Conservation (phyloP, 2,113 vertebrate species). For the Eudyptes chrysolophus region DNA sequence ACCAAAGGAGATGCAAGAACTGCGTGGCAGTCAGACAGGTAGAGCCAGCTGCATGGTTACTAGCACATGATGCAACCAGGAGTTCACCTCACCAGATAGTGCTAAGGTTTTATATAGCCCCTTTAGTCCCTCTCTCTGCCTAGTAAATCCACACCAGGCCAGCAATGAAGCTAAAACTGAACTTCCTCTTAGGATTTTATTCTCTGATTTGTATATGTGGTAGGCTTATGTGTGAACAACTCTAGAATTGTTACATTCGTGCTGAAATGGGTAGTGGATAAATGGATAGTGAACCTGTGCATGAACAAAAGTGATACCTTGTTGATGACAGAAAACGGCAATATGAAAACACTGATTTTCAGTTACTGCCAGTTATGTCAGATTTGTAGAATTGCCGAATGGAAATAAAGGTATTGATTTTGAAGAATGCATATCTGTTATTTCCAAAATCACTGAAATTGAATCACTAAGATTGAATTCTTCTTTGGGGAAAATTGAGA, state of each 20-base stretch:
- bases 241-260: not conserved
- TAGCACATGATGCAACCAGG: not conserved
- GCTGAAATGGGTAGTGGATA: not conserved
- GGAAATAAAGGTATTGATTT: not conserved
- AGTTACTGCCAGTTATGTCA: not conserved
- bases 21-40: not conserved
- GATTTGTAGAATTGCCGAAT: not conserved
- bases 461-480: not conserved
- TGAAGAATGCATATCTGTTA: not conserved
- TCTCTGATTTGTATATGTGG: not conserved
- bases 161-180: not conserved
- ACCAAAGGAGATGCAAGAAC: not conserved
- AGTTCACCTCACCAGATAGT: not conserved
- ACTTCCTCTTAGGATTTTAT: not conserved
- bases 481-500: not conserved
- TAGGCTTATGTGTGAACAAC: not conserved
- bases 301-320: not conserved
- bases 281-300: not conserved
- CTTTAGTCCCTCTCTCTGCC: not conserved
- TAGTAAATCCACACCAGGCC: not conserved
- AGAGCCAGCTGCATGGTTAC: not conserved
- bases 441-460: not conserved
- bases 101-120: not conserved
- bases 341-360: not conserved
- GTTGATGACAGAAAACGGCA: not conserved